Base-by-base conservation (phyloP, 2,797 vertebrate species). In the Dendrocincla tyrannina region DNA sequence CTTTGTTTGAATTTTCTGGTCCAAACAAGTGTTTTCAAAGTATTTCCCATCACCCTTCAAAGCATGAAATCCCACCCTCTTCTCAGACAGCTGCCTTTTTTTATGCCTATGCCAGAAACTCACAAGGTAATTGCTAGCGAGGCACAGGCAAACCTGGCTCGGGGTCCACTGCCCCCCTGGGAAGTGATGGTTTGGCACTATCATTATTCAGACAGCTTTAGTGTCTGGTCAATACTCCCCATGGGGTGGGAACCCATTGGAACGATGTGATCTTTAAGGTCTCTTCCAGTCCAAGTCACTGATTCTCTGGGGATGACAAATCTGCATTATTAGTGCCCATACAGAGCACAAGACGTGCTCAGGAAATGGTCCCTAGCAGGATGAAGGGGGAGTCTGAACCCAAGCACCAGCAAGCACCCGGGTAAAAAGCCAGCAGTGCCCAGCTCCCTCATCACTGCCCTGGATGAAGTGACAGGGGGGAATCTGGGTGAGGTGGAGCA, bases 321-420 rank as follows among this genome's bases (percentile, higher is more conserved):
- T 74, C 0, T 12, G 55, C 1, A 0, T 46, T 35, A 11, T 10
- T 0, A 53, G 0, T 33, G 73, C 42, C 17, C 27, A 27, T 4
- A 39, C 3, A 63, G 53, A 41, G 9, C 44, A 47, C 6, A 25
- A 66, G 42, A 9, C 4, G 4, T 47, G 41, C 66, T 63, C 53
- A 50, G 28, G 11, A 20, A 59, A 58, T 8, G 24, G 35, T 22
- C 23, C 63, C n/a, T 15, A 10, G n/a, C 0, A 62, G 49, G 37
- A 60, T 37, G 70, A 74, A 53, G 62, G 1, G 17, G 58, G 50
- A 75, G 33, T 30, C 7, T 56, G 64, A 83, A 41, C 19, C 12
- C 9, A 56, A 46, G 49, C 74, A 49, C 30, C n/a, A 39, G 19
- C 22, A 14, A 42, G 62, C 15, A 6, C 28, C 41, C 30, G 23